Evolutionary conservation across 2,888 invertebrate species (phyloP).

Genomic region (Augochlorella aurata): DNA sequence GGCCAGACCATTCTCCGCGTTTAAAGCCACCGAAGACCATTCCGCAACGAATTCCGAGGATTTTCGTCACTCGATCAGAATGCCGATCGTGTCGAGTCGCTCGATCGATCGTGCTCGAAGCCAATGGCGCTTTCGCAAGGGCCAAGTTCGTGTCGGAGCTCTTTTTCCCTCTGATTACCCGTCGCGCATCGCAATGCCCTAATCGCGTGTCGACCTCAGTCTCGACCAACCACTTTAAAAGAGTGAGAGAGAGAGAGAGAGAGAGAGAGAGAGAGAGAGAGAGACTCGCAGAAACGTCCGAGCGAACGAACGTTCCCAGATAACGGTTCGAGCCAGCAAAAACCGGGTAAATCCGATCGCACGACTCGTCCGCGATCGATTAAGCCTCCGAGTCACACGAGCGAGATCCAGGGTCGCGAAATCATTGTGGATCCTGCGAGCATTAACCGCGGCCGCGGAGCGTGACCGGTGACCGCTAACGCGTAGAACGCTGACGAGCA

Average conservation of each 20-base stretch:
- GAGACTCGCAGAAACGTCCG: neutral
- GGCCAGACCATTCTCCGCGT: neutral
- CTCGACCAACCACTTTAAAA: no score
- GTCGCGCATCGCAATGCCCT: conserved; percentile 1
- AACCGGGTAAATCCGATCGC: neutral
- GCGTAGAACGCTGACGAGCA: conserved; percentile 32
- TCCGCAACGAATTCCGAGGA: neutral
- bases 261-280: no score
- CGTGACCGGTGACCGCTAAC: conserved; percentile 17
- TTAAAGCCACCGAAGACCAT: neutral
- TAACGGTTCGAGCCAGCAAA: neutral
- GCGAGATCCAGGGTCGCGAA: conserved; percentile 21
- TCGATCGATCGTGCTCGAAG: neutral
- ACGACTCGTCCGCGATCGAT: conserved; percentile 13
- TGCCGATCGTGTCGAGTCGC: neutral
- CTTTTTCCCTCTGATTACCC: neutral
- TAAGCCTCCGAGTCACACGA: conserved; percentile 23
- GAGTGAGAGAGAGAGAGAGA: no score
- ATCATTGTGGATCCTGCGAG: conserved; percentile 4
- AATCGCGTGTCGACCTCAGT: neutral
- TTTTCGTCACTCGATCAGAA: neutral
- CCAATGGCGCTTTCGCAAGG: conserved; percentile 36
- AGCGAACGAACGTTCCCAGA: neutral
- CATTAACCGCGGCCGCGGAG: conserved; percentile 14
- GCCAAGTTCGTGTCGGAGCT: conserved; percentile 19